Conservation (phyloP, 2,888 invertebrate genomes). For the Agrotis clavis region DNA sequence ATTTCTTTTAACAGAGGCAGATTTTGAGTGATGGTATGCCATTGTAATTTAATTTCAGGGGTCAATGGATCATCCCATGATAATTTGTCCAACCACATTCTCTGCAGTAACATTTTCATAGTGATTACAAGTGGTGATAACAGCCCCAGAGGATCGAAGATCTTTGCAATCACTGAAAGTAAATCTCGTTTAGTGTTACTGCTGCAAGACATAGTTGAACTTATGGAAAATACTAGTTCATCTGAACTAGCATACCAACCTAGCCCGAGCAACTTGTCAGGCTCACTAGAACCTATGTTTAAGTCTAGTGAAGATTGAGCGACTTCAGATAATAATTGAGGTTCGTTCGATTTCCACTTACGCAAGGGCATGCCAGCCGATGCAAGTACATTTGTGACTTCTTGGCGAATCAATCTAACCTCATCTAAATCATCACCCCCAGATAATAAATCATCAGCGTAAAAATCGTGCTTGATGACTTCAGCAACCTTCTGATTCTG, state of each 20-base stretch:
- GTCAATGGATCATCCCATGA: no score
- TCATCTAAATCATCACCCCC: no score
- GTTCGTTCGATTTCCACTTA: background rate
- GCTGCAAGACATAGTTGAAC: background rate
- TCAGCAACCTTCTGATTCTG: background rate
- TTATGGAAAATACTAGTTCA: constrained; percentile 1
- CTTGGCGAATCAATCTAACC: background rate
- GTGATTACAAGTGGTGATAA: no score
- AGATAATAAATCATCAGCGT: no score
- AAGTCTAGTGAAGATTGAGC: background rate
- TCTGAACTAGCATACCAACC: background rate
- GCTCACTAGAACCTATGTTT: constrained; percentile 1
- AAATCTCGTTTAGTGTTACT: background rate
- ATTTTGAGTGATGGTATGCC: background rate
- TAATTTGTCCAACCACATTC: constrained; percentile 1
- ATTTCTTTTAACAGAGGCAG: background rate
- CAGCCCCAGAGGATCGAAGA: no score
- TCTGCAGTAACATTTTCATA: constrained; percentile 9
- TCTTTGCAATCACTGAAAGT: no score
- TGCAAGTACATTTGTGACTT: background rate
- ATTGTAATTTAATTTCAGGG: background rate
- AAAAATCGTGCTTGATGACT: no score
- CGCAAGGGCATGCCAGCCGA: background rate
- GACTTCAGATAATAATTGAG: background rate
- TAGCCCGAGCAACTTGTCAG: background rate